Evolutionary conservation across 2,888 invertebrate genomes (phyloP).

Genomic region (Acrocera orbiculus): DNA sequence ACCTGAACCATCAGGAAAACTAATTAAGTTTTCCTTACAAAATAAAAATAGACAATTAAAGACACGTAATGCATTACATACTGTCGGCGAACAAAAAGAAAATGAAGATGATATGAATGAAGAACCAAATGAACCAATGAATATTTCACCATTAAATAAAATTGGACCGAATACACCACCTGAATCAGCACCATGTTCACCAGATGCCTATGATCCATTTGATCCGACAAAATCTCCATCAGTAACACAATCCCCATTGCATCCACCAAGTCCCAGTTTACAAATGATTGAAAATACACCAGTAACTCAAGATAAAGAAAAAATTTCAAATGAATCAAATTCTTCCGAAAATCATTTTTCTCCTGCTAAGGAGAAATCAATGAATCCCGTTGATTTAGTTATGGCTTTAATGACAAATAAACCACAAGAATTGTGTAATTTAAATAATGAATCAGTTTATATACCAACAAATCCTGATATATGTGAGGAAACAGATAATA

Average conservation of each 20-base stretch:
- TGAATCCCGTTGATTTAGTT: constrained; percentile 41
- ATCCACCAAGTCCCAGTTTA: constrained; percentile 13
- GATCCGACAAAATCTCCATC: constrained; percentile 66
- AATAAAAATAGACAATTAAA: constrained; percentile 35
- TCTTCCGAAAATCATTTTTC: constrained; percentile 6
- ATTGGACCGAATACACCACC: constrained; percentile 59
- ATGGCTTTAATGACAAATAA: constrained; percentile 38
- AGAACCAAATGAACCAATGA: constrained; percentile 10
- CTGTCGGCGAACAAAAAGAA: constrained; percentile 38
- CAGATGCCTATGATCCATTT: constrained; percentile 79
- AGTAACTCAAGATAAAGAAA: constrained; percentile 16
- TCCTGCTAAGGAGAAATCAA: constrained; percentile 29
- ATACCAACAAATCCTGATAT: background rate
- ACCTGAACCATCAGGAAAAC: constrained; percentile 50
- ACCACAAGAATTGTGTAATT: constrained; percentile 19
- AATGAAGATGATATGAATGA: constrained; percentile 22
- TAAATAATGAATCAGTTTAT: constrained; percentile 19
- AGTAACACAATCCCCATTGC: constrained; percentile 26
- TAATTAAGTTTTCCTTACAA: constrained; percentile 40
- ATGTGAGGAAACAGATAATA: constrained; percentile 1
- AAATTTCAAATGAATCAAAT: constrained; percentile 10
- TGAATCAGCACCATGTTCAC: constrained; percentile 49
- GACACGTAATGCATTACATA: constrained; percentile 43
- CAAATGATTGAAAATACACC: no score
- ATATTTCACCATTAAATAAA: constrained; percentile 23